Percentiles rank a stretch among this genome's conserved stretches.
These are phyloP conservation scores for Heterotilapia buettikoferi DNA, from an alignment of 2,113 vertebrate species.

Conservation along the genomic window DNA sequence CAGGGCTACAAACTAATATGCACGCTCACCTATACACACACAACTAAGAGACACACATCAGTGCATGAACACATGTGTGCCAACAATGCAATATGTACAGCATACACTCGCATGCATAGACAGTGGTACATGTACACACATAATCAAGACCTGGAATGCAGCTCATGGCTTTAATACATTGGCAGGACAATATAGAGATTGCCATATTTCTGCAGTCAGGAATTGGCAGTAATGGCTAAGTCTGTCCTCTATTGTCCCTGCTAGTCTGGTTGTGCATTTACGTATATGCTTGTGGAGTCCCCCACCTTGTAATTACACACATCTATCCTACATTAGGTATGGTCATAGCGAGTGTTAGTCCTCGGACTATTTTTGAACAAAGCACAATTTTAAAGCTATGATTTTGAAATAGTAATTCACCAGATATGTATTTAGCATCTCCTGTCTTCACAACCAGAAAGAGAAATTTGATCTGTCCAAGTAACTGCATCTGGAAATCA, in stretches of 20 bases:
- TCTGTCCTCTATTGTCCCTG: slow-evolving; percentile 41
- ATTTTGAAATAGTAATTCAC: not conserved
- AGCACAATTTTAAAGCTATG: not conserved
- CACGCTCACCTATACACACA: slow-evolving; percentile 14
- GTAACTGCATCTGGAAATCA: not conserved
- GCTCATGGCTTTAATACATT: slow-evolving; percentile 48
- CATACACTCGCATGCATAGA: not conserved
- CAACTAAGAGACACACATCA: not conserved
- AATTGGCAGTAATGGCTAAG: slow-evolving; percentile 49
- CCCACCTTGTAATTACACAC: slow-evolving; percentile 9
- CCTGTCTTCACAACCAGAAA: not conserved
- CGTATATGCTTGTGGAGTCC: not conserved
- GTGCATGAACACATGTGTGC: not conserved
- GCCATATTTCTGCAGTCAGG: slow-evolving; percentile 54
- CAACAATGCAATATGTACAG: not conserved
- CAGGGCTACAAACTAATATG: not conserved
- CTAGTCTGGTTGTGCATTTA: slow-evolving; percentile 32
- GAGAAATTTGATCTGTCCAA: not conserved
- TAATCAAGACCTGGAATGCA: slow-evolving; percentile 49
- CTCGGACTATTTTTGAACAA: not conserved
- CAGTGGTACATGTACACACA: slow-evolving; percentile 20
- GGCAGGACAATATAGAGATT: slow-evolving; percentile 60
- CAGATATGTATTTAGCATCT: not conserved
- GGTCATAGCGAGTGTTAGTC: not conserved
- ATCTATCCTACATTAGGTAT: not conserved